These are phyloP conservation scores for Stenotaenia linearis DNA, from an alignment of 2,888 invertebrate species.

Conservation along the genomic window DNA sequence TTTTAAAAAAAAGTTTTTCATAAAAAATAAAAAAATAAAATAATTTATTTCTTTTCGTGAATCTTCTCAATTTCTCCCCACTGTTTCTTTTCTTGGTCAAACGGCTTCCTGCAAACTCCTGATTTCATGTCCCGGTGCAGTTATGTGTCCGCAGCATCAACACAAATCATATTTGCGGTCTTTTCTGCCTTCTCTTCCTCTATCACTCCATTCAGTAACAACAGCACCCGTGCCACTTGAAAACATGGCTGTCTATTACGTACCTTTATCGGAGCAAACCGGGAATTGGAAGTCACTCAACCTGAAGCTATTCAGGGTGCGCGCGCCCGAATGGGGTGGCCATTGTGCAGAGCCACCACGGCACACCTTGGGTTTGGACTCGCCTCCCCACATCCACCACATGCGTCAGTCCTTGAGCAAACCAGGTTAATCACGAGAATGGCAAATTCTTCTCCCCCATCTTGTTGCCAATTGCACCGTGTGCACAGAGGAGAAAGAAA, in stretches of 20 bases:
- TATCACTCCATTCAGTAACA: conserved; percentile 24
- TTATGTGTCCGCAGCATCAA: conserved; percentile 24
- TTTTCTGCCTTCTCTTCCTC: conserved; percentile 24
- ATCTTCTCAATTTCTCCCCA: conserved; percentile 4
- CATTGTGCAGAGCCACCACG: neutral
- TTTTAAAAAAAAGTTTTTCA: neutral
- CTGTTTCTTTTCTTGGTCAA: conserved; percentile 24
- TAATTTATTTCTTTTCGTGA: conserved; percentile 10
- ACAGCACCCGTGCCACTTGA: conserved; percentile 29
- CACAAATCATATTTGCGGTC: conserved; percentile 26
- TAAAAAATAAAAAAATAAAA: neutral
- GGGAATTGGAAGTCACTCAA: conserved; percentile 33
- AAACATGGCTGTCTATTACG: conserved; percentile 34
- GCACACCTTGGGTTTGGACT: conserved; percentile 28
- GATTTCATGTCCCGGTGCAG: conserved; percentile 26
- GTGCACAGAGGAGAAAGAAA: neutral
- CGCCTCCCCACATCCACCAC: conserved; percentile 27
- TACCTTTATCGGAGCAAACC: conserved; percentile 29
- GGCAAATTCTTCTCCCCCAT: conserved; percentile 17
- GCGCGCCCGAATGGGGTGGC: conserved; percentile 17
- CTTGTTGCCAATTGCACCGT: conserved; percentile 26
- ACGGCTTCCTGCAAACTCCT: conserved; percentile 19
- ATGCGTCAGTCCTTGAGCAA: conserved; percentile 31
- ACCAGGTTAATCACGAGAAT: conserved; percentile 31
- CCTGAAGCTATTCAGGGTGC: conserved; percentile 32